Evolutionary conservation across 2,113 vertebrate species (phyloP).

Genomic region (Daubentonia madagascariensis): DNA sequence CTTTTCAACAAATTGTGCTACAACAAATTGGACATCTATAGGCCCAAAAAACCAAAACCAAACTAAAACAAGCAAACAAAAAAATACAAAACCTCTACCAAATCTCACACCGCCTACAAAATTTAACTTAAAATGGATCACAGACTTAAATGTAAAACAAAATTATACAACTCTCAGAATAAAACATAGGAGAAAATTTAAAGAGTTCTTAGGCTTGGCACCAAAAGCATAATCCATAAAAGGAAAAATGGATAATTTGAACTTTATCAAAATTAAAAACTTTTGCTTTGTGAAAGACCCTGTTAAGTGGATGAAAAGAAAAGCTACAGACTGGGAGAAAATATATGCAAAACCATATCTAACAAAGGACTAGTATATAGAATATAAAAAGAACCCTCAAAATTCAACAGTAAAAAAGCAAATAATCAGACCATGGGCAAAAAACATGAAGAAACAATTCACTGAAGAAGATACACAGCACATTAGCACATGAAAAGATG

Average conservation of each 20-base stretch:
- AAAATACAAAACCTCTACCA: not conserved
- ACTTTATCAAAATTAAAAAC: not conserved
- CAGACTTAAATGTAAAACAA: not conserved
- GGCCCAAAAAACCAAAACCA: not conserved
- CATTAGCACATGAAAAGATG: not conserved
- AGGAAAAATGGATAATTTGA: not conserved
- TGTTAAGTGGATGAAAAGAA: not conserved
- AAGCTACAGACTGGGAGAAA: not conserved
- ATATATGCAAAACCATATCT: not conserved
- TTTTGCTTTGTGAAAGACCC: not conserved
- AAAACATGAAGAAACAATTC: conserved; percentile 12
- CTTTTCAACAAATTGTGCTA: not conserved
- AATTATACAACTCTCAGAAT: not conserved
- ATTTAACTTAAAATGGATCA: not conserved
- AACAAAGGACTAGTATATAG: not conserved
- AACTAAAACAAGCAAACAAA: not conserved
- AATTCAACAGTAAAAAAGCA: not conserved
- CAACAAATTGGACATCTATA: not conserved
- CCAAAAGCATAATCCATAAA: not conserved
- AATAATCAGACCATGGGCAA: not conserved
- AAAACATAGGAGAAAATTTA: not conserved
- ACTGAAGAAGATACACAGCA: not conserved
- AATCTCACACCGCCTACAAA: not conserved
- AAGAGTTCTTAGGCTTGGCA: not conserved
- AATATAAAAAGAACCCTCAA: conserved; percentile 27